A percentile compares a stretch with the other conserved stretches of the same genome.
phyloP scores from a whole-genome alignment of 2,113 vertebrate species.

The Tachysurus fulvidraco region DNA sequence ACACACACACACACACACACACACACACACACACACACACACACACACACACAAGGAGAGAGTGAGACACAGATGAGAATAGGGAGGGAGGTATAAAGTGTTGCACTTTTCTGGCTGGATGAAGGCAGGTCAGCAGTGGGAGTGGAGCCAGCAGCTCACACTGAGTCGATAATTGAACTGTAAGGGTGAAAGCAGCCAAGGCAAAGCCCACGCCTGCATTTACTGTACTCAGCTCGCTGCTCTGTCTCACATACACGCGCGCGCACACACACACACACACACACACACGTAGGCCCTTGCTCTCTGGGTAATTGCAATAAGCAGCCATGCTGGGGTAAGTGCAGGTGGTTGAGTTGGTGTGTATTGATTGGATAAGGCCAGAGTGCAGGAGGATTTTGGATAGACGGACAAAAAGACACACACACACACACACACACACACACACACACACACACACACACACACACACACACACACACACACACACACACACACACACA shows the following conservation, averaged over 20 bases:
- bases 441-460: constrained; percentile 1
- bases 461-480: constrained; percentile 1
- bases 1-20: constrained; percentile 40
- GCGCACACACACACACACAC: constrained; percentile 26
- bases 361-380: constrained; percentile 42
- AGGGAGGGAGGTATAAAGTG: constrained; percentile 7
- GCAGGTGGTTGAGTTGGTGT: constrained; percentile 34
- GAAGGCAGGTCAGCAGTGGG: constrained; percentile 44
- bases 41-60: constrained; percentile 33
- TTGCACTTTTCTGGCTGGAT: constrained; percentile 30
- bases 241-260: constrained; percentile 17
- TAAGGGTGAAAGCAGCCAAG: constrained; percentile 42
- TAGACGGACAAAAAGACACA: not conserved
- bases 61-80: constrained; percentile 15
- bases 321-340: constrained; percentile 32
- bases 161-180: constrained; percentile 53
- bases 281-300: constrained; percentile 7
- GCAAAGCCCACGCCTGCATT: constrained; percentile 48
- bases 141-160: constrained; percentile 33
- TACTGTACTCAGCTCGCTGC: constrained; percentile 32
- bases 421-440: not conserved
- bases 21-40: constrained; percentile 40
- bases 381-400: constrained; percentile 25
- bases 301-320: constrained; percentile 20
- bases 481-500: constrained; percentile 37